Evolutionary conservation across 2,888 invertebrate genomes (phyloP).

Genomic region (Bombylius discolor): DNA sequence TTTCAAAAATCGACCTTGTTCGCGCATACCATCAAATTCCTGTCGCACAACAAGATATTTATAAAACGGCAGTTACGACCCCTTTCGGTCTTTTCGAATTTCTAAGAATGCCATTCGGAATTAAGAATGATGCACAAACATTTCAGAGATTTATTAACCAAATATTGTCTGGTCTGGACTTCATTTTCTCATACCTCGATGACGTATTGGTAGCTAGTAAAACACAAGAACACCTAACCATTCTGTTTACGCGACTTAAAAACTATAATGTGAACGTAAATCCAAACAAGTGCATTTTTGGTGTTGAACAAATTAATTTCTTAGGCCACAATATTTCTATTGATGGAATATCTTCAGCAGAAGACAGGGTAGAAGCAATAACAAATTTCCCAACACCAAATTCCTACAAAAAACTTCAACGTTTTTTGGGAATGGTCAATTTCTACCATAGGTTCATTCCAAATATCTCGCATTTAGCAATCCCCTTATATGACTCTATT

Average conservation of each 20-base stretch:
- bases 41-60: no score
- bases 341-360: background rate
- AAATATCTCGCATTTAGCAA: background rate
- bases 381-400: background rate
- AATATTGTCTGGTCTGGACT: no score
- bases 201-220: background rate
- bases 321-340: background rate
- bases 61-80: no score
- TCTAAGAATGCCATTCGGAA: no score
- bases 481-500: background rate
- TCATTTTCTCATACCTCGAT: no score
- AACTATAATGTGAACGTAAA: background rate
- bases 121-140: no score
- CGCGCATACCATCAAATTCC: no score
- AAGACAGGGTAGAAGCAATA: background rate
- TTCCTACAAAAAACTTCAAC: background rate
- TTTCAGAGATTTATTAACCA: no score
- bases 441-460: no score
- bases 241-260: background rate
- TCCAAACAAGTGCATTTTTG: background rate
- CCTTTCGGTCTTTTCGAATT: no score
- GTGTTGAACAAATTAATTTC: background rate
- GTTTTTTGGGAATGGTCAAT: no score
- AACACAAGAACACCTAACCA: background rate
- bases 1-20: no score